Percentiles rank a stretch among this genome's conserved stretches.
Conservation (phyloP, 37 sponge, comb jelly and placozoan genomes). For the Halichondria panicea region DNA sequence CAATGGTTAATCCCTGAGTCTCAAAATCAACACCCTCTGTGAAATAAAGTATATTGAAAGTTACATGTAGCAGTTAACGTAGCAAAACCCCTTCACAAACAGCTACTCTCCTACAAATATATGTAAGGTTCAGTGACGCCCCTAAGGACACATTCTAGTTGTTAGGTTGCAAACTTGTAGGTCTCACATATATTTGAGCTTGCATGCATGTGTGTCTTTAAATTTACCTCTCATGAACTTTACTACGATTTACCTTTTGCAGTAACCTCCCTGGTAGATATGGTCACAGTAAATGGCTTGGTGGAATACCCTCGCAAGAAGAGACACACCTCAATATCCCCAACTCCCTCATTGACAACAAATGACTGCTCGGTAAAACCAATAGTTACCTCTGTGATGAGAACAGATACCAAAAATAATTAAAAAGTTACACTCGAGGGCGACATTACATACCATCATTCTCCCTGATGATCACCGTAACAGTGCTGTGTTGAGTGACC, state of each 20-base stretch:
- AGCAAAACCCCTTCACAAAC: too few species aligned
- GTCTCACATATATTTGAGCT: too few species aligned
- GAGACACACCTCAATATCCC: slow-evolving; percentile 21
- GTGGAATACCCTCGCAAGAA: slow-evolving; percentile 21
- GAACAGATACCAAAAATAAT: not conserved
- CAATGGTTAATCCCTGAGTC: not conserved
- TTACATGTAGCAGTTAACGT: too few species aligned
- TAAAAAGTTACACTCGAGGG: not conserved
- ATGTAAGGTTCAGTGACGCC: too few species aligned
- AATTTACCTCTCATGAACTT: not conserved
- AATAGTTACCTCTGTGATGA: slow-evolving; percentile 7
- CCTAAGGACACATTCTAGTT: too few species aligned
- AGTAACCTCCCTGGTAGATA: not conserved
- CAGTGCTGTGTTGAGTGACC: not conserved
- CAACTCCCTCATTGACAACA: slow-evolving; percentile 24
- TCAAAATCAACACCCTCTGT: slow-evolving; percentile 18
- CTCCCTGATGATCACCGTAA: slow-evolving; percentile 17
- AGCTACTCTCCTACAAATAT: too few species aligned
- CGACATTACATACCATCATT: slow-evolving; percentile 21
- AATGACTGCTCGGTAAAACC: not conserved
- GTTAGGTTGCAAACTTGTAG: too few species aligned
- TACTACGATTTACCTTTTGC: slow-evolving; percentile 23
- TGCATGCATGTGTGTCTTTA: not conserved
- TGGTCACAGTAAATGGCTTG: not conserved
- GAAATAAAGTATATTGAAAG: too few species aligned